Percentiles rank a stretch among this genome's conserved stretches.
phyloP scores from a whole-genome alignment of 2,888 invertebrate species.

The Melieria omissa region DNA sequence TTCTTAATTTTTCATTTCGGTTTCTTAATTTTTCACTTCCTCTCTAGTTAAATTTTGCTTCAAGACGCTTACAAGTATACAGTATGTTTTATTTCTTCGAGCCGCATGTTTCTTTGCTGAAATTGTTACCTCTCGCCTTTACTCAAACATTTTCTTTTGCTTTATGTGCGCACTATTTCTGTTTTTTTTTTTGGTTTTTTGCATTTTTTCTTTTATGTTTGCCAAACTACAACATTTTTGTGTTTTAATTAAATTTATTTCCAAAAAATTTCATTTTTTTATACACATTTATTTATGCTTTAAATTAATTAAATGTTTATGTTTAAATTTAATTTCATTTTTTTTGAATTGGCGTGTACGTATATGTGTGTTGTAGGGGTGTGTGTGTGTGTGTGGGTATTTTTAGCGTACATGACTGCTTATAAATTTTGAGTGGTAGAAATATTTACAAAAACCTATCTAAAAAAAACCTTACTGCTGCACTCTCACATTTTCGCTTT shows the following conservation, averaged over 20 bases:
- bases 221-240: slow-evolving; percentile 38
- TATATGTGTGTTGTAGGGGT: slow-evolving; percentile 7
- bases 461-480: slow-evolving; percentile 52
- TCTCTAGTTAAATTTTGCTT: not conserved
- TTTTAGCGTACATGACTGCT: slow-evolving; percentile 39
- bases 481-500: slow-evolving; percentile 29
- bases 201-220: slow-evolving; percentile 24
- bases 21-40: slow-evolving; percentile 22
- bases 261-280: slow-evolving; percentile 31
- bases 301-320: slow-evolving; percentile 29
- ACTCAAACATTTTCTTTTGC: not conserved
- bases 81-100: slow-evolving; percentile 3
- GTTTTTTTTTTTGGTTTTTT: slow-evolving; percentile 34
- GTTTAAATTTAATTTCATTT: slow-evolving; percentile 35
- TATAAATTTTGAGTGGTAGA: slow-evolving; percentile 54
- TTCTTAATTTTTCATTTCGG: slow-evolving; percentile 31
- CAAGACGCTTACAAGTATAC: not conserved
- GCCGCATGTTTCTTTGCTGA: not conserved
- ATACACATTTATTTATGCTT: slow-evolving; percentile 47
- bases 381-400: not conserved
- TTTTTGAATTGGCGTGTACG: slow-evolving; percentile 37
- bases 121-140: not conserved
- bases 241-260: slow-evolving; percentile 42
- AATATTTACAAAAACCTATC: slow-evolving; percentile 67
- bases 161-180: not conserved